Evolutionary conservation across 2,888 invertebrate species (phyloP), one percentile per base, ranked within the genome.

Genomic region (Theretra japonica): DNA sequence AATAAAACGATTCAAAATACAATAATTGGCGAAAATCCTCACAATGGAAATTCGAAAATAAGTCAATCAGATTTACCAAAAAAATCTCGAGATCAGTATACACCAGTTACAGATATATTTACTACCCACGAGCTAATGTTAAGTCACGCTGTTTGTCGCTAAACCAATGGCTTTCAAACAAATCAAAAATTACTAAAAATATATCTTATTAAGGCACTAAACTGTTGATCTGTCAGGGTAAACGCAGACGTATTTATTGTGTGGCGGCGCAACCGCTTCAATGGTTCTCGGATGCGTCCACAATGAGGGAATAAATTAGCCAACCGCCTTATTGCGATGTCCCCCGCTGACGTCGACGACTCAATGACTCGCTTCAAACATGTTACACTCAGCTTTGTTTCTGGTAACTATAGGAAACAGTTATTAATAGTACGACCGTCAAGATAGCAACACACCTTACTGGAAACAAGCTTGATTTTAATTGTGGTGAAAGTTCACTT

Each of bases 291-390:
- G 70, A 70, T 70, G 73, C 58, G 17, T 25, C 59, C 78, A 87
- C 87, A 87, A 87, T 87, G 85, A 84, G 75, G 76, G 80, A 83
- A 87, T 87, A 87, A 87, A 87, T 87, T 87, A 86, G 82, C 80
- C 77, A 82, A 75, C 74, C 73, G 74, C 79, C 77, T 83, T 84
- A 85, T 85, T 80, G 83, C 82, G 79, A 83, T 81, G 84, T 85
- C 84, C 33, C 30, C 33, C 19, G 62, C 71, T 81, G 82, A 84
- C 82, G 70, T 73, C 78, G 78, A 85, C 81, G 83, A 82, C 81
- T 85, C 85, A 83, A 85, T 86, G 65, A 82, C 74, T 72, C 68
- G 60, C 23, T 57, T 33, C 56, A 56, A 71, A 62, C 72, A 72
- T 79, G 75, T 78, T 77, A 75, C 79, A 76, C 75, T 71, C 73